Evolutionary conservation across 2,888 invertebrate species (phyloP), one percentile per base, ranked within the genome.

Genomic region (Ligdia adustata): DNA sequence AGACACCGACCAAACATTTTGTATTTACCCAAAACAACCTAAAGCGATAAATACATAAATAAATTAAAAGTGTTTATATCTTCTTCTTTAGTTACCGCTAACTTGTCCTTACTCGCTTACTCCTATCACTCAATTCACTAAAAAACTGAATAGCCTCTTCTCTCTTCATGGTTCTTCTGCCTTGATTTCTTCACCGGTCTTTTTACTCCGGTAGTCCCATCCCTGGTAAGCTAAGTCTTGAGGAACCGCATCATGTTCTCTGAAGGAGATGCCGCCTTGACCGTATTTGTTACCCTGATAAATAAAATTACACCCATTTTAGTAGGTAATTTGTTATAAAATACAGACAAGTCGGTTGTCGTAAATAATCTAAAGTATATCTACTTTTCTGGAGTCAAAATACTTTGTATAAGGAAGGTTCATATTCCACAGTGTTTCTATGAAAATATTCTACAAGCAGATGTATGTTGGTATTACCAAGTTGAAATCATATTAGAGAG

Each of bases 221-320:
- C 94, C 95, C 54, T 93, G 93, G 76, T 95, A 96, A 0, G 95
- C 95, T 11, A 95, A 82, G 64, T 95, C 92, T 55, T 94, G 94
- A 1, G 92, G 90, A 42, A 79, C 84, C 0, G 63, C 59, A 6
- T 87, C 87, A 22, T 45, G 92, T 42, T 94, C 93, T 16, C 93
- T 92, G 71, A 94, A 95, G 41, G 94, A 91, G 4, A 94, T 87
- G 0, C 92, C 90, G n/a, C 91, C 89, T 3, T 91, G 82, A 0
- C 90, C 81, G 27, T 87, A 85, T 29, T 80, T 76, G 48, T 82
- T 72, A 31, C 89, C 83, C 69, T 85, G 81, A 24, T 56, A 64
- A 48, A 6, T 7, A 9, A 7, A 22, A 4, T 4, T 14, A 31
- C 9, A 14, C 4, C 11, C n/a, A 1, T n/a, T n/a, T 24, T 24